Percentiles rank a stretch among this genome's conserved stretches.
phyloP scores from a whole-genome alignment of 1,140 invertebrate species.

The Theocolax elegans region DNA sequence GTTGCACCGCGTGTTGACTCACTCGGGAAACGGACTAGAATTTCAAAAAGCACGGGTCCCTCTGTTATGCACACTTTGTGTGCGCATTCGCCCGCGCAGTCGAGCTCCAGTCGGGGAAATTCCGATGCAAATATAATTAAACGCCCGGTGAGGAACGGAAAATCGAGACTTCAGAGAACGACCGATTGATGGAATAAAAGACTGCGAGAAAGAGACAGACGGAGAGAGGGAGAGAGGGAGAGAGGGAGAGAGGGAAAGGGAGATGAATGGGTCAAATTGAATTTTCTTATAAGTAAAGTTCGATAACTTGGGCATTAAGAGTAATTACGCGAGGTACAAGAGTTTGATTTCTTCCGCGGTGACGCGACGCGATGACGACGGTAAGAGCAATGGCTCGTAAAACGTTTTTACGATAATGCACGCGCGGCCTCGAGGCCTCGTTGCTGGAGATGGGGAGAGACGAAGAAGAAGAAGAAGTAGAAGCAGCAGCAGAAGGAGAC shows the following conservation, averaged over 20 bases:
- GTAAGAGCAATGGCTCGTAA: conserved; percentile 28
- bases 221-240: not conserved
- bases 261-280: conserved; percentile 16
- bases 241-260: not conserved
- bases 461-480: not conserved
- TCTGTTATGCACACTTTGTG: not conserved
- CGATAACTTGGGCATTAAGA: conserved; percentile 34
- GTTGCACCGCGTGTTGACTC: not conserved
- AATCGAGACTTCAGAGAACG: not conserved
- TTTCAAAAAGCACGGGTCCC: conserved; percentile 1
- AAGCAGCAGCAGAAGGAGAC: too few relatives aligned
- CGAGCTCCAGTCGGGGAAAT: too few relatives aligned
- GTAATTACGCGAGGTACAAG: conserved; percentile 31
- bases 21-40: not conserved
- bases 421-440: not conserved
- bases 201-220: not conserved
- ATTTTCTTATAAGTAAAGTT: conserved; percentile 39
- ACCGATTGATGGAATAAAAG: not conserved
- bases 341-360: conserved; percentile 37
- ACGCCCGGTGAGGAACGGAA: not conserved
- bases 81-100: too few relatives aligned
- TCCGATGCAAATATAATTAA: conserved; percentile 24
- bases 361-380: not conserved
- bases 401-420: conserved; percentile 36
- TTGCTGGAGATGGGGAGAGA: not conserved